Conservation (phyloP, 1,140 invertebrate species). For the Drosophila bocqueti region DNA sequence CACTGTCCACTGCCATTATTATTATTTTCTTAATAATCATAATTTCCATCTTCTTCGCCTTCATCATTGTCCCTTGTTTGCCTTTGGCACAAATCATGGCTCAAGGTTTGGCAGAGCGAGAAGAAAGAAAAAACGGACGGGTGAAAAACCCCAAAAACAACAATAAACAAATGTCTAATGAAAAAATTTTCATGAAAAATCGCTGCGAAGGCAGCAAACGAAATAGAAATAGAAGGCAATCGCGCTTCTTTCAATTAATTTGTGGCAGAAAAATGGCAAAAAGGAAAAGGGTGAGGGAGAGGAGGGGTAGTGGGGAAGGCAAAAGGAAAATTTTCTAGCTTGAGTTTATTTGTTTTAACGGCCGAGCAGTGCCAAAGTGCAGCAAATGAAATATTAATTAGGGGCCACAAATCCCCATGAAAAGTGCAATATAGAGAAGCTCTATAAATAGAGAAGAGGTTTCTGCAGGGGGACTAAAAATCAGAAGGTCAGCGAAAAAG, state of each 20-base stretch:
- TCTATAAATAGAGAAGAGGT: constrained; percentile 37
- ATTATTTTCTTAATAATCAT: constrained; percentile 30
- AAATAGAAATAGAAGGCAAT: constrained; percentile 38
- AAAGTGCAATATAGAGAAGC: constrained; percentile 39
- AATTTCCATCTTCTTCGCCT: constrained; percentile 5
- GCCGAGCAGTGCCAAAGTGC: constrained; percentile 40
- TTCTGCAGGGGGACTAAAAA: constrained; percentile 4
- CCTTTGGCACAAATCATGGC: constrained; percentile 38
- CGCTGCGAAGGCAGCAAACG: constrained; percentile 23
- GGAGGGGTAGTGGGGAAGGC: constrained; percentile 5
- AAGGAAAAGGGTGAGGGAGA: constrained; percentile 34
- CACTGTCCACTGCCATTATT: constrained; percentile 18
- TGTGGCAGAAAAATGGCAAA: constrained; percentile 58
- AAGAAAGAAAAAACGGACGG: neutral
- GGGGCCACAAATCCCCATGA: constrained; percentile 62
- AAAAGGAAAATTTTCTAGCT: constrained; percentile 41
- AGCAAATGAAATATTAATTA: constrained; percentile 78
- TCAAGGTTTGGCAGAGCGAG: constrained; percentile 36
- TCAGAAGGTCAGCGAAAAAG: constrained; percentile 13
- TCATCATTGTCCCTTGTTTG: constrained; percentile 32
- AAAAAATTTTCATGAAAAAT: constrained; percentile 49
- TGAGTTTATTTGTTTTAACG: constrained; percentile 53
- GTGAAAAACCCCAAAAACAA: constrained; percentile 56
- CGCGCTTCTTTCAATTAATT: constrained; percentile 60
- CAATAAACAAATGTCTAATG: constrained; percentile 62